Evolutionary conservation across 2,113 vertebrate species (phyloP), one percentile per base, ranked within the genome.

Genomic region (Chaetura pelagica): DNA sequence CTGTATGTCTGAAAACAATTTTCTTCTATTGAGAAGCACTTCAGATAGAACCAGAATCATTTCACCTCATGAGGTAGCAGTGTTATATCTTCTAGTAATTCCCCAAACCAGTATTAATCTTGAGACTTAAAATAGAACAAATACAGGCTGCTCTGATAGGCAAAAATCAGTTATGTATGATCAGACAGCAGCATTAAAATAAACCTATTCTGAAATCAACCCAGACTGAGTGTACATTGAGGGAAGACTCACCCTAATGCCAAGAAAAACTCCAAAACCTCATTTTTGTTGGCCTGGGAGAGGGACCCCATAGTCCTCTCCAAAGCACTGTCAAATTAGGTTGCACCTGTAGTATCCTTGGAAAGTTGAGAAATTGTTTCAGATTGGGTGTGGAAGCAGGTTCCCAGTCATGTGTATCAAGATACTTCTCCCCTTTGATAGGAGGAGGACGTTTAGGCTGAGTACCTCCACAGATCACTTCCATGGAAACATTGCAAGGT

Each of bases 401-500:
- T 96, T 95, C 91, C 84, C 87, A 91, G 91, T 85, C 82, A 75
- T 90, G 55, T 91, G 63, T 87, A 86, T 48, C 32, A 29, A 72
- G 72, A 51, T 62, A 32, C 83, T 84, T 92, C 52, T 86, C 52
- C 64, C 67, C 69, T 75, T 75, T 69, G 59, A 38, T 57, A 96
- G 71, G 59, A 68, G 46, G 91, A 72, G 58, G 89, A 87, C 66
- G 72, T 80, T 4, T 93, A 93, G 78, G 67, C 77, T 88, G 78
- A 78, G 46, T 71, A 59, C 32, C 44, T 87, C 78, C 78, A 87
- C 54, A 96, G 92, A 95, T 96, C 96, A 96, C 96, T 96, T 97
- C 94, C 94, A 85, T 93, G 93, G 96, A 96, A 97, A 90, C 92
- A 92, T 80, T 86, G 90, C 90, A 93, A 95, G 93, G 87, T 88